A percentile compares a stretch with the other conserved stretches of the same genome.
These are phyloP conservation scores for Cosmopolites sordidus DNA, from an alignment of 2,888 invertebrate species.

Conservation along the genomic window DNA sequence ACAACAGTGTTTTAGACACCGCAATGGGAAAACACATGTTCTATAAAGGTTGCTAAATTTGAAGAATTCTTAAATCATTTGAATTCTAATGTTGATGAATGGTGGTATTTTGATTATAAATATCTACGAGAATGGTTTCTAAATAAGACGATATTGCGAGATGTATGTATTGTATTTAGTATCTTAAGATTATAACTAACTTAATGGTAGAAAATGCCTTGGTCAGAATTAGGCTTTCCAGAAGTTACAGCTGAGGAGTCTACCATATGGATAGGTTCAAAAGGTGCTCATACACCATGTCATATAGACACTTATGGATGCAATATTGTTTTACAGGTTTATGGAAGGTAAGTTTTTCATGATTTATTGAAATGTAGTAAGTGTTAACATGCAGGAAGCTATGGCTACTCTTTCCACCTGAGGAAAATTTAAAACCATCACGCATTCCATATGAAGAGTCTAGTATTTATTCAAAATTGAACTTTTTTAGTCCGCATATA, in stretches of 20 bases:
- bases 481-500: constrained; percentile 65
- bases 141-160: constrained; percentile 54
- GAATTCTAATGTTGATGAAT: constrained; percentile 48
- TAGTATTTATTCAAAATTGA: constrained; percentile 81
- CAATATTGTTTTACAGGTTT: constrained; percentile 85
- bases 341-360: constrained; percentile 69
- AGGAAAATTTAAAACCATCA: constrained; percentile 66
- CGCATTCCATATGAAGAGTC: constrained; percentile 96
- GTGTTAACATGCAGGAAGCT: constrained; percentile 69
- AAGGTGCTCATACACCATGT: constrained; percentile 86
- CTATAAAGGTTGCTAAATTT: constrained; percentile 57
- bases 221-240: constrained; percentile 68
- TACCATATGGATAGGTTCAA: constrained; percentile 84
- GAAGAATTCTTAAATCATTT: constrained; percentile 56
- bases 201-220: constrained; percentile 51
- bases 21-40: constrained; percentile 76
- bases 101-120: constrained; percentile 85
- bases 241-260: constrained; percentile 63
- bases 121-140: constrained; percentile 68
- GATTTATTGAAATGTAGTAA: no score
- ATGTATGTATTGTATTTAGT: constrained; percentile 48
- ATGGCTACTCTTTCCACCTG: constrained; percentile 89
- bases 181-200: background rate
- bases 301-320: constrained; percentile 93
- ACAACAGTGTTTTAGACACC: constrained; percentile 61